Evolutionary conservation across 1,140 invertebrate species (phyloP).

Genomic region (Scylla paramamosain): DNA sequence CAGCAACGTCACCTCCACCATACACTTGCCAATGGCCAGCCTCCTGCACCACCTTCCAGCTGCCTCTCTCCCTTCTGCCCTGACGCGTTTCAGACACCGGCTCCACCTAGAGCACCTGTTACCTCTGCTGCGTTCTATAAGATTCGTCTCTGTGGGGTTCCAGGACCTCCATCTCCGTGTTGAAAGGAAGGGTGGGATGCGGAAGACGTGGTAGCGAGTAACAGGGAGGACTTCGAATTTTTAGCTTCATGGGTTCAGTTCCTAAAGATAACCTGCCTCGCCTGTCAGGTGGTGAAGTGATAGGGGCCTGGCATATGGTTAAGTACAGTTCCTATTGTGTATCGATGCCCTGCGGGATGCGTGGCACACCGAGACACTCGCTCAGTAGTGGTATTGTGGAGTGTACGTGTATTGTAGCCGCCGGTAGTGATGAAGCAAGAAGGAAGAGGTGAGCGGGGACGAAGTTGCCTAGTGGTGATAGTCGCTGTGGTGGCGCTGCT

Average conservation of each 20-base stretch:
- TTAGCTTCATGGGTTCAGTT: background rate
- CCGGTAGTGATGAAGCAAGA: background rate
- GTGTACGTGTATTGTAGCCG: background rate
- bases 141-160: background rate
- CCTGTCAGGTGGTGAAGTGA: background rate
- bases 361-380: background rate
- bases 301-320: background rate
- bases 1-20: background rate
- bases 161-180: background rate
- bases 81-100: background rate
- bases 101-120: background rate
- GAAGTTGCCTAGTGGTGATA: background rate
- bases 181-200: background rate
- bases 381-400: background rate
- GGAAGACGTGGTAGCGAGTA: background rate
- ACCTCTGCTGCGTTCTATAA: background rate
- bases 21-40: background rate
- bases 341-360: background rate
- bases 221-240: background rate
- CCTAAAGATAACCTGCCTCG: background rate
- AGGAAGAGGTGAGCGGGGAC: background rate
- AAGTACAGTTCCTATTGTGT: background rate
- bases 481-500: background rate
- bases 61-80: background rate
- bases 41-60: background rate